phyloP scores from a whole-genome alignment of 1,140 invertebrate genomes.

The Drosophila trapezifrons region DNA sequence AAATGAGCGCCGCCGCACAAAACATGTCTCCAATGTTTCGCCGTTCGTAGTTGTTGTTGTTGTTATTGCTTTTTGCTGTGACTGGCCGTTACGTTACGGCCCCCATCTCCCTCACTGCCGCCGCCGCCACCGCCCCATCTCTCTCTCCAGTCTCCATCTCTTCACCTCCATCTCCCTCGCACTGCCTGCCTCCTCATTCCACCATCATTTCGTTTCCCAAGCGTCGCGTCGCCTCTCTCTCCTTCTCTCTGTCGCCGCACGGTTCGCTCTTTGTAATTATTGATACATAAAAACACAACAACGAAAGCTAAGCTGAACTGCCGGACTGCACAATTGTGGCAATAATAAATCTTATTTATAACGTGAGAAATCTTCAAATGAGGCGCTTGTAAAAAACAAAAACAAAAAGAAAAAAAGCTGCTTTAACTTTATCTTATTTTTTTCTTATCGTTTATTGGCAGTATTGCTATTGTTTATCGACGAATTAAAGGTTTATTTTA shows the following conservation, averaged over 20 bases:
- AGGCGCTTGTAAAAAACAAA: not conserved
- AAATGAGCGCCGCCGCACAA: conserved; percentile 76
- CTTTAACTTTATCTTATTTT: conserved; percentile 9
- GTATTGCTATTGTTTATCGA: not conserved
- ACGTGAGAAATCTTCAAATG: conserved; percentile 18
- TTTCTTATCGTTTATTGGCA: conserved; percentile 10
- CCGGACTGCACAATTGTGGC: conserved; percentile 57
- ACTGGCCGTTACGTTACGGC: conserved; percentile 51
- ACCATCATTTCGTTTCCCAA: conserved; percentile 65
- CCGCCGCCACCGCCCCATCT: too few species aligned
- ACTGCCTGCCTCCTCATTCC: conserved; percentile 21
- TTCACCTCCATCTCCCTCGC: conserved; percentile 12
- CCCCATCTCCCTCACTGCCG: conserved; percentile 32
- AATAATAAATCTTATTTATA: conserved; percentile 55
- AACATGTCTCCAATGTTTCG: conserved; percentile 77
- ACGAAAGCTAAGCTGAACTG: conserved; percentile 50
- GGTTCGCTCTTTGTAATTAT: conserved; percentile 70
- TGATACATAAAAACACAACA: conserved; percentile 74
- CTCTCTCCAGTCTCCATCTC: conserved; percentile 3
- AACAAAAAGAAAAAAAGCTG: not conserved
- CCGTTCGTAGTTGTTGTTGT: conserved; percentile 41
- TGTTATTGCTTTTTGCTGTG: conserved; percentile 59
- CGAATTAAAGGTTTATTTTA: conserved; percentile 3
- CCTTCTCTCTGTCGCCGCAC: not conserved
- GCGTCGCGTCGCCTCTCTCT: conserved; percentile 34